Base-by-base conservation (phyloP, 2,113 vertebrate species). In the Emydura subglobosa region DNA sequence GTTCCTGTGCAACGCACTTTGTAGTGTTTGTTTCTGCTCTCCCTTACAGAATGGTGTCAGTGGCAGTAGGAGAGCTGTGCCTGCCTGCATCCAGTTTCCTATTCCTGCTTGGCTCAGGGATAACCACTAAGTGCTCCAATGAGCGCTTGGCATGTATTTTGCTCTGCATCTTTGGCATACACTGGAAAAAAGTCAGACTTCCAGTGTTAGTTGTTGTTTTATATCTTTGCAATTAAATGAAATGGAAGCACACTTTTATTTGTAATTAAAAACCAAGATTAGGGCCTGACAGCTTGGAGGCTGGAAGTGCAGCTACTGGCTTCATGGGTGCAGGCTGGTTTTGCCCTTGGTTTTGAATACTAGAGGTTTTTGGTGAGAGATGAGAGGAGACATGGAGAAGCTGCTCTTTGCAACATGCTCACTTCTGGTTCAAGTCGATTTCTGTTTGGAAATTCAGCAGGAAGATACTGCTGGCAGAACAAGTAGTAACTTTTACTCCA, bases 181-280 rank as follows among this genome's bases (percentile, higher is more conserved):
- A 88, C 17, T 25, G n/a, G 14, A 49, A 86, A 95, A 84, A 68
- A 83, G 55, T 27, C 13, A 12, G 47, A 7, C 74, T 94, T 95
- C 85, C 47, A 93, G 81, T 19, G 57, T 42, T 17, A 79, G 91
- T 59, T 83, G 42, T 85, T 95, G 54, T 87, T 57, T 82, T 68
- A 49, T 0, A 10, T 29, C 12, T 94, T 83, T 94, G 59, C 47
- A 83, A 92, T 49, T 27, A 93, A 92, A 90, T n/a, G 59, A 96
- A 90, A 51, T 59, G 68, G 51, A 24, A 54, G 83, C 19, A 54
- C 81, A 57, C 27, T 89, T 90, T 39, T 65, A 79, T 82, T 57
- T 57, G 50, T 54, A 85, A 85, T 87, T 81, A 85, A 82, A 88
- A 85, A 13, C 3, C 50, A 87, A 89, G 50, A 61, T 10, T 86